Conservation (phyloP, 2,113 vertebrate species). For the Gasterosteus nipponicus region DNA sequence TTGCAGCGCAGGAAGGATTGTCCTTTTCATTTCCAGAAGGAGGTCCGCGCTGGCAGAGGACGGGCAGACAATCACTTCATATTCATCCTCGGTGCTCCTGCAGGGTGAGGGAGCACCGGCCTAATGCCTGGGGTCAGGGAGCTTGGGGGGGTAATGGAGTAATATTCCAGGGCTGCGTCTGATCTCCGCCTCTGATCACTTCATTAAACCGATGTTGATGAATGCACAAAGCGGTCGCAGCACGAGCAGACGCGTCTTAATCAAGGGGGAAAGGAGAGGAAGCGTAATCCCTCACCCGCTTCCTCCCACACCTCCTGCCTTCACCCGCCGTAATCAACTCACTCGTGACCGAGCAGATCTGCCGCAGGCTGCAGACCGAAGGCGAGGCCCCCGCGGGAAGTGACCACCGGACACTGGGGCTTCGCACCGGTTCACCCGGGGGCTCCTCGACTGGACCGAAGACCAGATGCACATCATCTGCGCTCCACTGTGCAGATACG, state of each 20-base stretch:
- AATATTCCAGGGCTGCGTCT: constrained; percentile 64
- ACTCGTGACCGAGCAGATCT: constrained; percentile 55
- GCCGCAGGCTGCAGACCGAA: constrained; percentile 12
- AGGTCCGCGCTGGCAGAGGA: constrained; percentile 41
- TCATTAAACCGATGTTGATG: constrained; percentile 75
- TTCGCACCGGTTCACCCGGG: background rate
- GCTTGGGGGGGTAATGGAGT: constrained; percentile 65
- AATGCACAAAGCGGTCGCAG: constrained; percentile 60
- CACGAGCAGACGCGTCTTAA: constrained; percentile 66
- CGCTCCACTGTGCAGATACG: background rate
- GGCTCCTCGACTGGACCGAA: background rate
- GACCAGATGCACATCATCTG: too few relatives aligned
- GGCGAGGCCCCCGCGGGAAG: background rate
- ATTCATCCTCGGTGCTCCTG: constrained; percentile 29
- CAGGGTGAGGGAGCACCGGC: constrained; percentile 31
- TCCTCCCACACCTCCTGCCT: constrained; percentile 37
- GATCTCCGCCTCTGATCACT: constrained; percentile 76
- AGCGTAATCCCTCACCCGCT: constrained; percentile 59
- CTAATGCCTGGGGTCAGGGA: constrained; percentile 46
- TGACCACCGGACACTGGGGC: background rate
- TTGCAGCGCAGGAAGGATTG: constrained; percentile 68
- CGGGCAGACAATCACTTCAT: constrained; percentile 54
- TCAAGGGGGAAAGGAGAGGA: constrained; percentile 54
- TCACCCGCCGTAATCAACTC: constrained; percentile 49
- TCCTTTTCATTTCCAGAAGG: constrained; percentile 39